phyloP scores from a whole-genome alignment of 1,140 invertebrate genomes.

The Trinorchestia longiramus region DNA sequence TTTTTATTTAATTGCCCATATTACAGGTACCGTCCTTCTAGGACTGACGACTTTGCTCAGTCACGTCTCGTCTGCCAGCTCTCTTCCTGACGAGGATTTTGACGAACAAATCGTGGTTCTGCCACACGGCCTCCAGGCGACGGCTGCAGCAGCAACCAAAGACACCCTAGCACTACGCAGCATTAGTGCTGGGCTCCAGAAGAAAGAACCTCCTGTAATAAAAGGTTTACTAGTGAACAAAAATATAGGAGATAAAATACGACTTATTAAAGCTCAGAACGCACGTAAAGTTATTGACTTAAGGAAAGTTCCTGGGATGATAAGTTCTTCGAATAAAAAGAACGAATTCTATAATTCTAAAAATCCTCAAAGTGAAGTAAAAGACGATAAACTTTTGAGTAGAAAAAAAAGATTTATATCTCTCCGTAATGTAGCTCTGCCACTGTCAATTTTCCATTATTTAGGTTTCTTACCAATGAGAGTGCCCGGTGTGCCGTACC shows the following conservation, averaged over 20 bases:
- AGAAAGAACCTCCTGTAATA: slow-evolving; percentile 8
- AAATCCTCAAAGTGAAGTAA: not conserved
- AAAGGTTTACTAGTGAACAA: slow-evolving; percentile 7
- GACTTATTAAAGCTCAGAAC: not conserved
- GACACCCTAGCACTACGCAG: not conserved
- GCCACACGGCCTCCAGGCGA: not conserved
- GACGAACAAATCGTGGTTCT: slow-evolving; percentile 19
- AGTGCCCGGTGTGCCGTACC: slow-evolving; percentile 64
- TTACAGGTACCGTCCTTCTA: not conserved
- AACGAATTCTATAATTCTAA: slow-evolving; percentile 18
- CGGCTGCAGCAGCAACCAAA: not conserved
- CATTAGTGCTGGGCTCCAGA: not conserved
- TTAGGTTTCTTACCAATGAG: slow-evolving; percentile 63
- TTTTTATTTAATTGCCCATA: not conserved
- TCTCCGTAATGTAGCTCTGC: slow-evolving; percentile 59
- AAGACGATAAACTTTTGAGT: not conserved
- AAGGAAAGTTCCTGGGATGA: not conserved
- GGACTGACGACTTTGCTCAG: not conserved
- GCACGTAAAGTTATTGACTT: slow-evolving; percentile 6
- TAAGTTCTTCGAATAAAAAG: not conserved
- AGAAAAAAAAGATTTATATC: slow-evolving; percentile 59
- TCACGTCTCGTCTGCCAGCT: not conserved
- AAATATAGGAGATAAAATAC: slow-evolving; percentile 3
- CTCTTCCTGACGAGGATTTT: not conserved
- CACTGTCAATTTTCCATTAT: slow-evolving; percentile 64